Base-by-base conservation (phyloP, 2,113 vertebrate species). In the Mesoclemmys tuberculata region DNA sequence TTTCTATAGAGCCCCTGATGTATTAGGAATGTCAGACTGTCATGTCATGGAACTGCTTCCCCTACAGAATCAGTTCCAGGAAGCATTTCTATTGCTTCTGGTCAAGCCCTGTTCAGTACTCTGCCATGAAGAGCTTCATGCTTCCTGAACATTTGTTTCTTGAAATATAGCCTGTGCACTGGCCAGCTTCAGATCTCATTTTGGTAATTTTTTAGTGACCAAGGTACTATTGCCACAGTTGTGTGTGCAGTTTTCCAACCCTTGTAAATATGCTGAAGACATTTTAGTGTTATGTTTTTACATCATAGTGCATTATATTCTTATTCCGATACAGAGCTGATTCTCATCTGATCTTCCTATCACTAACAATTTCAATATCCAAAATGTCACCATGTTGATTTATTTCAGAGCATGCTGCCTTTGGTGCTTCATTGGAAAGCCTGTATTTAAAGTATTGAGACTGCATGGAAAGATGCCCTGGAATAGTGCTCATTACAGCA, bases 1-100 rank as follows among this genome's bases (percentile, higher is more conserved):
- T 27, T 84, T 92, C 64, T 84, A 75, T 80, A 0, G 2, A 93
- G 78, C 24, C 86, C 46, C 87, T 96, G 95, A 96, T 97, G 68
- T 93, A 97, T 97, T 95, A 84, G 81, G 83, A 90, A 94, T 90
- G 96, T 97, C 96, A 97, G 94, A 51, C 94, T 97, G 96, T 97
- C 96, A 95, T 84, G 74, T 92, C 87, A 96, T 21, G 83, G 93
- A 92, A 94, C 12, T 1, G 95, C 86, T 97, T 91, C n/a, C 87
- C 51, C 38, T 92, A 81, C 64, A 58, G 86, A 97, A 96, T 90
- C 92, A 82, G 94, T 97, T 94, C 84, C 92, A 96, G 93, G 94
- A 88, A 97, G 71, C 35, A 31, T 90, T 95, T 93, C 80, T 88
- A 2, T 92, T 90, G 91, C 94, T 96, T 44, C 95, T 96, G 91